A percentile compares a stretch with the other conserved stretches of the same genome.
phyloP scores from a whole-genome alignment of 2,797 vertebrate genomes.

The Perodicticus potto region DNA sequence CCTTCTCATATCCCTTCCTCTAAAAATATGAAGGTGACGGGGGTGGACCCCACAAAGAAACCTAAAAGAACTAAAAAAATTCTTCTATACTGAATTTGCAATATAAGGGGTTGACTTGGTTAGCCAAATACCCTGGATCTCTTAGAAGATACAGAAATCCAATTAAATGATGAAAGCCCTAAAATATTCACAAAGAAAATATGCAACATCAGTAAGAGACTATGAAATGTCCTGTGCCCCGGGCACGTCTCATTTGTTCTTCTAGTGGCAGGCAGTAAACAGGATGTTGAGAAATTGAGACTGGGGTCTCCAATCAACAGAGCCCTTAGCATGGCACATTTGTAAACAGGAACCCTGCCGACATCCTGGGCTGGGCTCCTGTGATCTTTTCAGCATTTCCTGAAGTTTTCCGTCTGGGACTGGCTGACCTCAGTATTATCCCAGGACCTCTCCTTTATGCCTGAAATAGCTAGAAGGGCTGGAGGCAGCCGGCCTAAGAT shows the following conservation, averaged over 20 bases:
- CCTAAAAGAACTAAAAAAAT: not conserved
- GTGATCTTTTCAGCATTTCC: not conserved
- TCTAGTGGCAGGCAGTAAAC: not conserved
- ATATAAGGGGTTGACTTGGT: not conserved
- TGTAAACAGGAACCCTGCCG: not conserved
- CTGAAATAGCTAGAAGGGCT: not conserved
- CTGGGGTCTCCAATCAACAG: not conserved
- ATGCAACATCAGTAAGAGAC: not conserved
- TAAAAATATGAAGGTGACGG: not conserved
- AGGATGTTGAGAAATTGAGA: not conserved
- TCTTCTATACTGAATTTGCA: not conserved
- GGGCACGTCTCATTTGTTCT: not conserved
- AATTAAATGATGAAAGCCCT: not conserved
- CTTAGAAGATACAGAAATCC: not conserved
- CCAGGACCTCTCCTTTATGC: not conserved
- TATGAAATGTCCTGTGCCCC: not conserved
- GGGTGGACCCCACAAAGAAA: not conserved
- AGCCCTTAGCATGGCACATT: rapidly evolving
- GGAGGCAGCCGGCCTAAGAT: no score
- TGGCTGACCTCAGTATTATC: not conserved
- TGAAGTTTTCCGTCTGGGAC: not conserved
- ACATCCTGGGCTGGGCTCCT: not conserved
- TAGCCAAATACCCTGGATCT: not conserved
- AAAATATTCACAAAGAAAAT: not conserved
- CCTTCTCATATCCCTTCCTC: conserved; percentile 53